Evolutionary conservation across 2,888 invertebrate species (phyloP).

Genomic region (Julus scanicus): DNA sequence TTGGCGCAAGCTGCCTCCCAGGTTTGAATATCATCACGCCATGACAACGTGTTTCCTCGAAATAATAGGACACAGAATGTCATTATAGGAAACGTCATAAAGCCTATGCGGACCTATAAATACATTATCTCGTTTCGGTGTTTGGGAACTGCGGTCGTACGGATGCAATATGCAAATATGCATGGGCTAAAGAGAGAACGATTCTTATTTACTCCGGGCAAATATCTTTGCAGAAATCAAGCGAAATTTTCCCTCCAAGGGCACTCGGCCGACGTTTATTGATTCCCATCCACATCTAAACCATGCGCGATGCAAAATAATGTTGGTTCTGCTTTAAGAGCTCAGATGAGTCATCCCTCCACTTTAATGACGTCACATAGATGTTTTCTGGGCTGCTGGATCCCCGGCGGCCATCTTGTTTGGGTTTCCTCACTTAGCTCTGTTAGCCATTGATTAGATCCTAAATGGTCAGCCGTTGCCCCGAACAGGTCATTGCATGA

Average conservation of each 20-base stretch:
- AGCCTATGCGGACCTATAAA: neutral
- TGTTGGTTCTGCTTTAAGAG: neutral
- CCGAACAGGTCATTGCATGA: slow-evolving; percentile 17
- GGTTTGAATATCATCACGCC: neutral
- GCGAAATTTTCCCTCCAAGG: neutral
- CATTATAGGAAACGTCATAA: slow-evolving; percentile 2
- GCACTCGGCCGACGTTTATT: slow-evolving; percentile 19
- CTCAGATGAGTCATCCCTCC: neutral
- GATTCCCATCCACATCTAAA: neutral
- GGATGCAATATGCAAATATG: slow-evolving; percentile 11
- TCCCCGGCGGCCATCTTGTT: slow-evolving; percentile 5
- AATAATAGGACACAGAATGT: slow-evolving; percentile 13
- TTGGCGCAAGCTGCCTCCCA: neutral
- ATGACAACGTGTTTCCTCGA: neutral
- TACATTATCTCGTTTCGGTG: slow-evolving; percentile 8
- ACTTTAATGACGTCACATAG: neutral
- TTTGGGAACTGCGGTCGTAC: neutral
- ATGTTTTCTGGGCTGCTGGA: neutral
- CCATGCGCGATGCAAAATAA: neutral
- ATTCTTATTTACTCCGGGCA: neutral
- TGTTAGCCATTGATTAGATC: neutral
- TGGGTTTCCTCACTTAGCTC: neutral
- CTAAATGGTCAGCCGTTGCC: slow-evolving; percentile 5
- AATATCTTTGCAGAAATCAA: neutral
- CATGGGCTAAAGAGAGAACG: neutral